Conservation (phyloP, 2,113 vertebrate genomes). For the Plecturocebus donacophilus region DNA sequence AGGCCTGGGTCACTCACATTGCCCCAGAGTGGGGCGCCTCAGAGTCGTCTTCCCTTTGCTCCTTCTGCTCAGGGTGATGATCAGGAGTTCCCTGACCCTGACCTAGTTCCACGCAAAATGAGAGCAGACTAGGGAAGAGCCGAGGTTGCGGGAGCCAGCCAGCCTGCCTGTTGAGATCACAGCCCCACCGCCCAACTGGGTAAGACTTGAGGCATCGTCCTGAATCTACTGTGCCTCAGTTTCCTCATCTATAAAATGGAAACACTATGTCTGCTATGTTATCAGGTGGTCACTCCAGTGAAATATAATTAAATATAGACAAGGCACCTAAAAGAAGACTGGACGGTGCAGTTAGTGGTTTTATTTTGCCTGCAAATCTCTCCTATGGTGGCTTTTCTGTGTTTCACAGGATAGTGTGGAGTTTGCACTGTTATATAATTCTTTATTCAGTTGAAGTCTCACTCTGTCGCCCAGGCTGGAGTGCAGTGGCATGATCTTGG, state of each 20-base stretch:
- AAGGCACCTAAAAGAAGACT: background rate
- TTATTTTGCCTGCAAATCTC: background rate
- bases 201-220: background rate
- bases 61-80: background rate
- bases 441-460: background rate
- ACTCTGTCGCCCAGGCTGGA: too few species aligned
- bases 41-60: background rate
- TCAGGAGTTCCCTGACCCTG: background rate
- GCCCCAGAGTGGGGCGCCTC: background rate
- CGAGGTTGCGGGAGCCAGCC: background rate
- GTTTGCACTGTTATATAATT: background rate
- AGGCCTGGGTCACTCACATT: background rate
- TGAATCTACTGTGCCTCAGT: background rate
- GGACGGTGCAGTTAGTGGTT: background rate
- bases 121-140: background rate
- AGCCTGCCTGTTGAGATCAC: background rate
- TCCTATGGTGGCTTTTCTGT: background rate
- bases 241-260: constrained; percentile 31
- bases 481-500: too few species aligned
- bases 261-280: background rate
- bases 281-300: background rate
- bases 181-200: background rate
- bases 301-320: background rate
- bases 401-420: background rate
- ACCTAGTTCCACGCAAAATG: background rate